These are phyloP conservation scores for Phocides pigmalion DNA, from an alignment of 1,140 invertebrate genomes.

Conservation along the genomic window DNA sequence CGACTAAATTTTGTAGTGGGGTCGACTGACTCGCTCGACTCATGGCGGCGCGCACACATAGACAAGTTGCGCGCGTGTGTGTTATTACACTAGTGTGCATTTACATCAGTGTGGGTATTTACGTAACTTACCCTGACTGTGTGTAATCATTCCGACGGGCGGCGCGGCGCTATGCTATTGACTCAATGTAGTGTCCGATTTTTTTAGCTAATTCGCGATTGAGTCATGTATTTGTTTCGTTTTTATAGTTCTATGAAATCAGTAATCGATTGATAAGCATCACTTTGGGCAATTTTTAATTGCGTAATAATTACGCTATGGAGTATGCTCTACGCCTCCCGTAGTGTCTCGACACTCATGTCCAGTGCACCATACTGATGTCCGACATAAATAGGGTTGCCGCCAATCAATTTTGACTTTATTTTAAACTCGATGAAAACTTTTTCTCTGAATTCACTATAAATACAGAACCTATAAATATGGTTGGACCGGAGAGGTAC, in stretches of 20 bases:
- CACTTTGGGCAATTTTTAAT: constrained; percentile 53
- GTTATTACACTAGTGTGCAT: constrained; percentile 37
- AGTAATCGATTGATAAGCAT: constrained; percentile 71
- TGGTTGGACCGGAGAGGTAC: too few relatives aligned
- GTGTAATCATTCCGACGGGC: constrained; percentile 70
- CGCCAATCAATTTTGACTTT: too few relatives aligned
- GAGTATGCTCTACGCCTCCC: too few relatives aligned
- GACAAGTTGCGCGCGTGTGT: constrained; percentile 44
- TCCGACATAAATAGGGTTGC: too few relatives aligned
- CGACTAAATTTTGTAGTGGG: constrained; percentile 81
- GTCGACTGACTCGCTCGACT: constrained; percentile 72
- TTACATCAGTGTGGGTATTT: constrained; percentile 65
- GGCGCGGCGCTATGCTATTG: constrained; percentile 76
- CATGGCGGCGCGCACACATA: constrained; percentile 65
- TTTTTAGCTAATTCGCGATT: constrained; percentile 78
- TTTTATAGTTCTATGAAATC: constrained; percentile 68
- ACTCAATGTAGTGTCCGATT: constrained; percentile 75
- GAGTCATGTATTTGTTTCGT: constrained; percentile 77
- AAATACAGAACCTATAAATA: too few relatives aligned
- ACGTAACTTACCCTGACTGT: constrained; percentile 70
- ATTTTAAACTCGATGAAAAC: too few relatives aligned
- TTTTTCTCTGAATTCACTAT: too few relatives aligned
- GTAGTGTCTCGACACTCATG: too few relatives aligned
- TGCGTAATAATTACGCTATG: constrained; percentile 64
- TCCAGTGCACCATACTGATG: too few relatives aligned